These are phyloP conservation scores for Phenganax stokvisi DNA, from an alignment of 92 coral and sea anemone genomes.

Conservation along the genomic window DNA sequence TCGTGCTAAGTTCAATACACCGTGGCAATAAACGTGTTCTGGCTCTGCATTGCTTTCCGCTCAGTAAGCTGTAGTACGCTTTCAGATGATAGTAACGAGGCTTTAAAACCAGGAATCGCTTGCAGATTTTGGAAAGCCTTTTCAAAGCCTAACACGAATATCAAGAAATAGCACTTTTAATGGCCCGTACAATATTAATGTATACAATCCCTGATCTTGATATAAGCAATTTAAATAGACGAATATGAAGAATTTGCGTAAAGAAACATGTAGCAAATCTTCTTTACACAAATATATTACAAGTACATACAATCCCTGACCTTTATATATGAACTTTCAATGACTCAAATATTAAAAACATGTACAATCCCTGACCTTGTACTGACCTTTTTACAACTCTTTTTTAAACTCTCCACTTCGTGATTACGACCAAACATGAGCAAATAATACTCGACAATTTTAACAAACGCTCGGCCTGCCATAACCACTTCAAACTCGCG, in stretches of 20 bases:
- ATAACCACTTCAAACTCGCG: slow-evolving; percentile 62
- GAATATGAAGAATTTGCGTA: too few relatives aligned
- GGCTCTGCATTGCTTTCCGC: slow-evolving; percentile 50
- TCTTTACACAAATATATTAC: too few relatives aligned
- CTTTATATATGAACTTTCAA: too few relatives aligned
- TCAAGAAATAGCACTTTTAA: not conserved
- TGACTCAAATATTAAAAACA: too few relatives aligned
- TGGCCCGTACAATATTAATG: too few relatives aligned
- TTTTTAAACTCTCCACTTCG: slow-evolving; percentile 28
- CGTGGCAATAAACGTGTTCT: slow-evolving; percentile 42
- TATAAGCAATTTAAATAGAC: too few relatives aligned
- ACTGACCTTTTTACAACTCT: slow-evolving; percentile 49
- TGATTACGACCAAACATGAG: slow-evolving; percentile 47
- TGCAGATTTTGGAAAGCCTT: slow-evolving; percentile 57
- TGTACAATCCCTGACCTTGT: too few relatives aligned
- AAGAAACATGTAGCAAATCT: too few relatives aligned
- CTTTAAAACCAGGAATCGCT: slow-evolving; percentile 53
- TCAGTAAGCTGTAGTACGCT: slow-evolving; percentile 68
- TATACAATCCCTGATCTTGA: too few relatives aligned
- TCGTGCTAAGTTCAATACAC: slow-evolving; percentile 50
- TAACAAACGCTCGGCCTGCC: slow-evolving; percentile 71
- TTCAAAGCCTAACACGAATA: slow-evolving; percentile 53
- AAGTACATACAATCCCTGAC: too few relatives aligned
- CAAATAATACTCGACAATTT: slow-evolving; percentile 62
- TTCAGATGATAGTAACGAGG: slow-evolving; percentile 66